Conservation (phyloP, 1,140 invertebrate species). For the Proctacanthus coquilletti region DNA sequence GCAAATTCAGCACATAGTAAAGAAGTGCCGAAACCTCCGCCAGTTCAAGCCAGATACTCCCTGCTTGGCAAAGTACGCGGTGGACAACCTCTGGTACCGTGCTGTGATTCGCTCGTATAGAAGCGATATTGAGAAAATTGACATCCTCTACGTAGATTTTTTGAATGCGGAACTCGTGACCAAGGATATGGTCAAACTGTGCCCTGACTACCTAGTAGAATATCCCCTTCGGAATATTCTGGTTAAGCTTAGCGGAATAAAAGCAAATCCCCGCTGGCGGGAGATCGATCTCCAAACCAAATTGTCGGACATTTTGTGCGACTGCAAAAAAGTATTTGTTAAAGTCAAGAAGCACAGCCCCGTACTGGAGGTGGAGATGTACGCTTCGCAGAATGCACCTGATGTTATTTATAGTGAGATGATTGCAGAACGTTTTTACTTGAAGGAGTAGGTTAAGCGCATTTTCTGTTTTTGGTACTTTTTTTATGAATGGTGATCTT, state of each 20-base stretch:
- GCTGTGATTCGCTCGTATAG: constrained; percentile 16
- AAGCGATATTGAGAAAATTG: constrained; percentile 8
- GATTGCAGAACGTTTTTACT: too few relatives aligned
- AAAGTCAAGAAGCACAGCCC: background rate
- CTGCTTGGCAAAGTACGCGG: constrained; percentile 16
- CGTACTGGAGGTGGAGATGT: constrained; percentile 1
- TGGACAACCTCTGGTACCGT: constrained; percentile 22
- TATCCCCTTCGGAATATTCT: constrained; percentile 17
- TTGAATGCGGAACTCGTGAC: constrained; percentile 14
- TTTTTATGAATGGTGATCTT: too few relatives aligned
- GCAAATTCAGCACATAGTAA: constrained; percentile 12
- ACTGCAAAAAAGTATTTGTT: background rate
- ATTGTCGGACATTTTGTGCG: background rate
- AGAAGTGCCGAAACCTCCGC: constrained; percentile 7
- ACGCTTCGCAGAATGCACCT: background rate
- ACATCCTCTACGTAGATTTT: constrained; percentile 21
- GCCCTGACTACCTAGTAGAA: constrained; percentile 15
- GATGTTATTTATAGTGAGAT: background rate
- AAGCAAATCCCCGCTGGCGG: constrained; percentile 3
- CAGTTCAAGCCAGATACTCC: constrained; percentile 8
- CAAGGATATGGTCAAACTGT: constrained; percentile 10
- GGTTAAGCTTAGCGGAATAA: constrained; percentile 14
- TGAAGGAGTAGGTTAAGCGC: too few relatives aligned
- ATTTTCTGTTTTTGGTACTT: too few relatives aligned
- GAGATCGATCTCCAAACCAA: constrained; percentile 4